These are phyloP conservation scores for Hesperophylax magnus DNA, from an alignment of 1,140 invertebrate species.

Conservation along the genomic window DNA sequence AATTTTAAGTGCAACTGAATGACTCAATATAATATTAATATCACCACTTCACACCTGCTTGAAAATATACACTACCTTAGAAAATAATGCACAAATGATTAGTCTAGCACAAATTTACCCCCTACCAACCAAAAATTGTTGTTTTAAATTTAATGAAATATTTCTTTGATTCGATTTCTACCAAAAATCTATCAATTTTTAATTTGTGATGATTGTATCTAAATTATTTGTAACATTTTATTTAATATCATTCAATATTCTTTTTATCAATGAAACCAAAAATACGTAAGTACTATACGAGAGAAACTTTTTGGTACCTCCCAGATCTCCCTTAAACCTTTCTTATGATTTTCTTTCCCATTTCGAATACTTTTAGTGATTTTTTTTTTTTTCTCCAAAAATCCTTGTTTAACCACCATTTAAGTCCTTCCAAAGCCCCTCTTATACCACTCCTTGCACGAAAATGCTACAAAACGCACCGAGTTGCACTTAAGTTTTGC, in stretches of 20 bases:
- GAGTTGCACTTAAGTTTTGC: conserved; percentile 54
- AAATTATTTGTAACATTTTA: background rate
- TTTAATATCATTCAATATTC: conserved; percentile 18
- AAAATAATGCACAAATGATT: conserved; percentile 22
- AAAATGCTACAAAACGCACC: conserved; percentile 58
- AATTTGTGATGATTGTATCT: background rate
- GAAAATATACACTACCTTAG: conserved; percentile 34
- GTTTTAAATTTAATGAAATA: conserved; percentile 1
- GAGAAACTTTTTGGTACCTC: conserved; percentile 56
- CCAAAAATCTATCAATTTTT: background rate
- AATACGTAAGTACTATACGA: conserved; percentile 45
- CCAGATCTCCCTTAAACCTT: conserved; percentile 17
- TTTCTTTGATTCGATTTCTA: background rate
- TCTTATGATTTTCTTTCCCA: background rate
- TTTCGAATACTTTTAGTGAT: background rate
- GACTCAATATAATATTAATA: conserved; percentile 18
- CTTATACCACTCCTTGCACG: conserved; percentile 46
- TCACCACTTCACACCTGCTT: conserved; percentile 50
- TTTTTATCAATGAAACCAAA: conserved; percentile 36
- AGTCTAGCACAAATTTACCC: conserved; percentile 21
- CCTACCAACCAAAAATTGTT: conserved; percentile 15
- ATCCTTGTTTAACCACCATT: background rate
- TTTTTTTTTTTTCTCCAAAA: background rate
- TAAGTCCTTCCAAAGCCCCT: background rate
- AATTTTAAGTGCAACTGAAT: conserved; percentile 7